phyloP scores from a whole-genome alignment of 2,797 vertebrate species.

The Enteromius treurensis region DNA sequence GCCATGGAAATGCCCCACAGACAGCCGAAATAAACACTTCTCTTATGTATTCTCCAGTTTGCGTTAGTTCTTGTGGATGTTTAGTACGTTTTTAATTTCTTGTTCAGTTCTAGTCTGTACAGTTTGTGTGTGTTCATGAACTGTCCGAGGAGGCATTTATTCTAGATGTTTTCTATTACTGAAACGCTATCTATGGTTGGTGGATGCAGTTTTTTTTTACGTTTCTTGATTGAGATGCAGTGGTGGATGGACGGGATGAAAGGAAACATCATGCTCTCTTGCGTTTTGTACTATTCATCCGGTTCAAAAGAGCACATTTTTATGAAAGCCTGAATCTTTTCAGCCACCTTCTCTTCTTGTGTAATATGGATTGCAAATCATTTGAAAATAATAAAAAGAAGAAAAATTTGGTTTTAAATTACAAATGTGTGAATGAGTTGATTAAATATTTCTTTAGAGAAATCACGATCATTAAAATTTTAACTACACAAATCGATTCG shows the following conservation, averaged over 20 bases:
- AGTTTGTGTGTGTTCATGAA: neutral
- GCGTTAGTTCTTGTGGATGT: neutral
- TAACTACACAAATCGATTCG: too few species aligned
- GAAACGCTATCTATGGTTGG: neutral
- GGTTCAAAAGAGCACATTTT: neutral
- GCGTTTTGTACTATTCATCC: neutral
- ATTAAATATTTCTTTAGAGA: too few species aligned
- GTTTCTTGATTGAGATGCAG: neutral
- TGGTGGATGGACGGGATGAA: neutral
- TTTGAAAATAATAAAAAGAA: slow-evolving; percentile 4
- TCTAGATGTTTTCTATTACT: neutral
- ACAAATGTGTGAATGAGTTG: neutral
- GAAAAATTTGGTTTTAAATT: neutral
- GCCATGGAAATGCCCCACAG: neutral
- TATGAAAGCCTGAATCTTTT: neutral
- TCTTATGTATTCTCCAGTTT: neutral
- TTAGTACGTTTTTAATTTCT: neutral
- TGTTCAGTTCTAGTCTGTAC: neutral
- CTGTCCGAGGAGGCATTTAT: neutral
- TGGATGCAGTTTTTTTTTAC: neutral
- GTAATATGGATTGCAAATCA: neutral
- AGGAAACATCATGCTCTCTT: neutral
- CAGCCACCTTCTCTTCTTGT: neutral
- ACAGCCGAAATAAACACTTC: neutral
- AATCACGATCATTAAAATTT: neutral